A percentile compares a stretch with the other conserved stretches of the same genome.
These are phyloP conservation scores for Pentamera pediparva DNA, from an alignment of 53 echinoderm and acorn worm species.

Conservation along the genomic window DNA sequence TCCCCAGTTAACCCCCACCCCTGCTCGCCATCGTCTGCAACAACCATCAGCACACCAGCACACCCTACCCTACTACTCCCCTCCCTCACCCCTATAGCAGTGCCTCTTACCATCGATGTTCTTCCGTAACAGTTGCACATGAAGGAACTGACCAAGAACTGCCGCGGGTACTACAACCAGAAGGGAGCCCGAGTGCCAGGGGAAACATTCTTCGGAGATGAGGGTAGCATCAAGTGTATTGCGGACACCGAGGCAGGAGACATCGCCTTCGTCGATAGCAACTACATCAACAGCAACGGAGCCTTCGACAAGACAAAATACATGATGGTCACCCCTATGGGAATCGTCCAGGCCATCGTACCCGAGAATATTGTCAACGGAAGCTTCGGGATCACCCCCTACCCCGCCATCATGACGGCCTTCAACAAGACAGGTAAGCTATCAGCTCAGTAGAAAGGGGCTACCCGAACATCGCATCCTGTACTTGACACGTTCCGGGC, in stretches of 20 bases:
- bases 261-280: constrained; percentile 77
- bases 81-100: too few relatives aligned
- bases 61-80: too few relatives aligned
- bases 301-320: constrained; percentile 37
- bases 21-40: too few relatives aligned
- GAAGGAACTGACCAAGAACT: constrained; percentile 54
- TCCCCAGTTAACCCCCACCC: too few relatives aligned
- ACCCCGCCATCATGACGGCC: constrained; percentile 68
- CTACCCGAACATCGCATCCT: too few relatives aligned
- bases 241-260: constrained; percentile 57
- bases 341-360: constrained; percentile 63
- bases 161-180: constrained; percentile 35
- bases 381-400: constrained; percentile 73
- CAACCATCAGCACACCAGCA: too few relatives aligned
- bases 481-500: too few relatives aligned
- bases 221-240: constrained; percentile 63
- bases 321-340: constrained; percentile 70
- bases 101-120: too few relatives aligned
- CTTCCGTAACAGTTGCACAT: constrained; percentile 62
- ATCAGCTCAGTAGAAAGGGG: too few relatives aligned
- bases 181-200: constrained; percentile 31
- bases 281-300: constrained; percentile 11
- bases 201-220: constrained; percentile 62
- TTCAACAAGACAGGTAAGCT: constrained; percentile 74
- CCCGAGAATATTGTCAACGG: constrained; percentile 57